Base-by-base conservation (phyloP, 2,797 vertebrate genomes). In the Eospalax fontanierii region DNA sequence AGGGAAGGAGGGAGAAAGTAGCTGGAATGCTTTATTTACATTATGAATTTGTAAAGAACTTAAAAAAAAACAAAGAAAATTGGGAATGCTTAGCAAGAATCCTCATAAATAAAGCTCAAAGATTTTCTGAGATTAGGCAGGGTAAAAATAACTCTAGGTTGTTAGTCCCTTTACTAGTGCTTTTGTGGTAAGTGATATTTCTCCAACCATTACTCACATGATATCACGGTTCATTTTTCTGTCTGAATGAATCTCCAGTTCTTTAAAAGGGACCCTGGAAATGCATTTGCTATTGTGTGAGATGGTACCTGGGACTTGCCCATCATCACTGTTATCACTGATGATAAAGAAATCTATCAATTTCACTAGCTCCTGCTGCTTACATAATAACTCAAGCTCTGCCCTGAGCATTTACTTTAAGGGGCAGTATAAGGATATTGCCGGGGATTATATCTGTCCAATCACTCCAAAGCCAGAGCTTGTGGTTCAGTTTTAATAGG, bases 401-500 rank as follows among this genome's bases (percentile, higher is more conserved):
- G 85, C 86, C 87, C 66, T 97, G 95, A 78, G 74, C 93, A 95
- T 90, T 90, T 68, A 65, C 70, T 95, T 35, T 74, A 94, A 86
- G 90, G 81, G 22, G 65, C 73, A 86, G 43, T 73, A 91, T 93
- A 97, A 96, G 96, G 95, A 90, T 75, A 71, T 90, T 75, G 35
- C 82, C 94, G 94, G 90, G 95, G 97, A 97, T 94, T 91, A 70
- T 30, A 95, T 14, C 0, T 26, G 71, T 80, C 38, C 30, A 93
- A 88, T 95, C 19, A 92, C 87, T 95, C 61, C 71, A 96, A 97
- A 90, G 14, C 84, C 43, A 91, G 21, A 68, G 57, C 50, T 35
- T 93, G 80, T 70, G 40, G 9, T 92, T 97, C 79, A 81, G 33
- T 95, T 97, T 98, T 97, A 95, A 96, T 95, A 95, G 90, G 88